Evolutionary conservation across 1,140 invertebrate genomes (phyloP), one percentile per base, ranked within the genome.

Genomic region (Eupristina koningsbergeri): DNA sequence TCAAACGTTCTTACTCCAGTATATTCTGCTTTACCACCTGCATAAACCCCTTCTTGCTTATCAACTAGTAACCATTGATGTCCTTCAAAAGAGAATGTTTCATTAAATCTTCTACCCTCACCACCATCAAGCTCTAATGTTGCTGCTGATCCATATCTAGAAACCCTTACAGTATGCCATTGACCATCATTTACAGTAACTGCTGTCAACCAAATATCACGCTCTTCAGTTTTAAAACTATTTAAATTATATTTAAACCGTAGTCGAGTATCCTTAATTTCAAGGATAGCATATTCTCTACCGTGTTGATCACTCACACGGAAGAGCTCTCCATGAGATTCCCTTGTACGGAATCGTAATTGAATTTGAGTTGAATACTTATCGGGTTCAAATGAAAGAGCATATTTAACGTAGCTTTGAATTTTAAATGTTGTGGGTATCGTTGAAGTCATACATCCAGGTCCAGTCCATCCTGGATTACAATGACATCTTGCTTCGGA

Each of bases 401-500:
- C 97, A 91, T 99, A 99, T 89, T 98, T 98, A 9, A 99, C 97
- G 91, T 98, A 99, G 86, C 97, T 98, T 89, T 98, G 96, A 0
- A 95, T 94, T 89, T 97, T 96, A 90, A 99, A 98, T 81, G 96
- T 98, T 39, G 96, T 96, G 29, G 97, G 96, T 78, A 96, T 96
- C 0, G 97, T 98, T 79, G 95, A 94, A 63, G 95, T 95, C 88
- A 96, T 95, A 90, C 98, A 99, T 0, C 95, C 94, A 0, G 95
- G 95, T 13, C 98, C 98, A 3, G 96, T 97, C 95, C 96, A 99
- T 2, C 98, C 98, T 0, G 98, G 97, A 86, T 96, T 95, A 89
- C 98, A 99, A 84, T 97, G 96, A 91, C 98, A 99, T 85, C 96
- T 94, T 0, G 97, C 96, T 89, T 97, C 96, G 5, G 95, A 95